These are phyloP conservation scores for Ramazzottius varieornatus DNA, from an alignment of 2,888 invertebrate species.

Conservation along the genomic window DNA sequence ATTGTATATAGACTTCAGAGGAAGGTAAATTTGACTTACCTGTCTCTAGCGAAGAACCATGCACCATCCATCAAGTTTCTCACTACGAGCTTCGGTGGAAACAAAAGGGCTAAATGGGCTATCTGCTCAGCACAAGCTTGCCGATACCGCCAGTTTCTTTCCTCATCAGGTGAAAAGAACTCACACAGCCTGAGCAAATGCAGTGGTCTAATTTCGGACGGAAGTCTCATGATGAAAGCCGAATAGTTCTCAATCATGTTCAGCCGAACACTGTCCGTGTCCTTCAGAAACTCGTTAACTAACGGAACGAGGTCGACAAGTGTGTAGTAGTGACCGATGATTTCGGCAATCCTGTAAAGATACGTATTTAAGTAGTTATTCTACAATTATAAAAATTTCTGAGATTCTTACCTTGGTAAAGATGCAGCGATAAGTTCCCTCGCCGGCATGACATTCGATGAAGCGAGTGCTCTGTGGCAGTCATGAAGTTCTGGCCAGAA, in stretches of 20 bases:
- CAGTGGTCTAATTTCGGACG: background rate
- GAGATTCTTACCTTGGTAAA: no score
- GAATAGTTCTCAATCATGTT: conserved; percentile 1
- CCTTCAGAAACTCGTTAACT: background rate
- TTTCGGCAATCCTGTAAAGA: background rate
- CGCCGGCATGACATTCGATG: background rate
- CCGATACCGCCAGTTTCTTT: background rate
- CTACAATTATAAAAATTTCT: no score
- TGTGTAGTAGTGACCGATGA: background rate
- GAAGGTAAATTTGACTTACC: background rate
- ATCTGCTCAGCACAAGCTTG: background rate
- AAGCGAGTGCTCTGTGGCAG: background rate
- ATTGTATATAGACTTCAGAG: no score
- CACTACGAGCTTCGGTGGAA: background rate
- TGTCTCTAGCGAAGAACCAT: conserved; percentile 1
- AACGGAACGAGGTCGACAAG: background rate
- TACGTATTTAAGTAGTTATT: no score
- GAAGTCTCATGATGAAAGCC: background rate
- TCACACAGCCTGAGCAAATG: conserved; percentile 1
- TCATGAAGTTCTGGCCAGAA: conserved; percentile 1
- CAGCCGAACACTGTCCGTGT: conserved; percentile 2
- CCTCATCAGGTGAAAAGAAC: conserved; percentile 1
- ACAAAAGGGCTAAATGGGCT: background rate
- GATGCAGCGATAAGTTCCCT: background rate
- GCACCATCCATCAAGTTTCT: background rate